Evolutionary conservation across 1,140 invertebrate genomes (phyloP), one percentile per base, ranked within the genome.

Genomic region (Philaenus spumarius): DNA sequence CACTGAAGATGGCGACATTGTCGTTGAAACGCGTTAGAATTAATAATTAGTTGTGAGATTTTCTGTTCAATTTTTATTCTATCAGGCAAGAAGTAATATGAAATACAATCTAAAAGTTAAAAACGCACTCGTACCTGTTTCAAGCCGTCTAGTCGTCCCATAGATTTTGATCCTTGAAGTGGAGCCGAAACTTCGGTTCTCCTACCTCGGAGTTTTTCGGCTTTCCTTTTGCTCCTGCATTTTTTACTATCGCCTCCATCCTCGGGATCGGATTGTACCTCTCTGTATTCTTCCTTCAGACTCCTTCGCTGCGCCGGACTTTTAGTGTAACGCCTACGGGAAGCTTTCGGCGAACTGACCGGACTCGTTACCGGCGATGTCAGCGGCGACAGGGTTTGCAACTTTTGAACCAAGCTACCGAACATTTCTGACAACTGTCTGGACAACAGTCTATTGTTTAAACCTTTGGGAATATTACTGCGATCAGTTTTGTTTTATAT

Each of bases 81-180:
- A n/a, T n/a, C n/a, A n/a, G n/a, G n/a, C n/a, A n/a, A n/a, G n/a
- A n/a, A n/a, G n/a, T n/a, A n/a, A n/a, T n/a, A n/a, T n/a, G n/a
- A n/a, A n/a, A n/a, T n/a, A n/a, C n/a, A n/a, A n/a, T n/a, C n/a
- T n/a, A n/a, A 30, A 30, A 30, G 3, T 30, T 30, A 30, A 3
- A 30, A 30, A 30, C 26, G 9, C 26, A 9, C 9, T 30, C n/a
- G n/a, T 69, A 88, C 86, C 85, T 88, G 84, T 79, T 86, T 87
- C 55, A 87, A 75, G 66, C 86, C 86, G 66, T 89, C 86, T 63
- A 89, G 78, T 64, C 85, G 74, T 40, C 86, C 85, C 35, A 89
- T 78, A 55, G 85, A 87, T 68, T 87, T 85, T 62, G 85, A 87
- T 55, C 83, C 85, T 45, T 83, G 75, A 50, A 86, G 69, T 11